Evolutionary conservation across 2,888 invertebrate genomes (phyloP), one percentile per base, ranked within the genome.

Genomic region (Catocala nupta): DNA sequence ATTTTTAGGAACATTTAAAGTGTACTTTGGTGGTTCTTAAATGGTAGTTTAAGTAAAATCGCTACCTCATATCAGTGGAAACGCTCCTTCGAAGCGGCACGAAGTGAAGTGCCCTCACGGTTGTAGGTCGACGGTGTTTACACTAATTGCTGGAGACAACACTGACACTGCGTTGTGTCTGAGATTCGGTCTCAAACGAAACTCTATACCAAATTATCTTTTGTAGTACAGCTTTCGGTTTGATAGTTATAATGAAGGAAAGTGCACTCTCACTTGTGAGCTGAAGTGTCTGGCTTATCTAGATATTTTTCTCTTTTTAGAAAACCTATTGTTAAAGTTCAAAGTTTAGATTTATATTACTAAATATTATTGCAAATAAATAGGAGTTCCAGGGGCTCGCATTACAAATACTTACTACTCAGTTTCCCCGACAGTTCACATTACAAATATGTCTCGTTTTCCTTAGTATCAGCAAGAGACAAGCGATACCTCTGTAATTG

Each of bases 111-210:
- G 80, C 82, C 81, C 86, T 88, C 82, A 75, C 80, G 76, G 77
- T 80, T 81, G 84, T 88, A 86, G 88, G 88, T 86, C 88, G 84
- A 81, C 84, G 77, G 83, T 89, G 88, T 90, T 90, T 89, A 88
- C 88, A 86, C 90, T 90, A 90, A 90, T 90, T 90, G 90, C 88
- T 84, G 84, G 73, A 85, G 89, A 90, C 90, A 85, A 84, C 82
- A 80, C 80, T 78, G 77, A 77, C 81, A 81, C 81, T 65, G 75
- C 63, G 52, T 55, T 77, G 75, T 78, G 75, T 78, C 82, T 83
- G 73, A 81, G 78, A 81, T 71, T 62, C 71, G 63, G 66, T 12
- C 43, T 43, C 47, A 55, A 50, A 61, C 51, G 45, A 42, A 56
- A 47, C 33, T 57, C 16, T 42, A 11, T 55, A 42, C 25, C 16